Percentiles rank a stretch among this genome's conserved stretches.
These are phyloP conservation scores for Tyto alba DNA, from an alignment of 2,113 vertebrate genomes.

Conservation along the genomic window DNA sequence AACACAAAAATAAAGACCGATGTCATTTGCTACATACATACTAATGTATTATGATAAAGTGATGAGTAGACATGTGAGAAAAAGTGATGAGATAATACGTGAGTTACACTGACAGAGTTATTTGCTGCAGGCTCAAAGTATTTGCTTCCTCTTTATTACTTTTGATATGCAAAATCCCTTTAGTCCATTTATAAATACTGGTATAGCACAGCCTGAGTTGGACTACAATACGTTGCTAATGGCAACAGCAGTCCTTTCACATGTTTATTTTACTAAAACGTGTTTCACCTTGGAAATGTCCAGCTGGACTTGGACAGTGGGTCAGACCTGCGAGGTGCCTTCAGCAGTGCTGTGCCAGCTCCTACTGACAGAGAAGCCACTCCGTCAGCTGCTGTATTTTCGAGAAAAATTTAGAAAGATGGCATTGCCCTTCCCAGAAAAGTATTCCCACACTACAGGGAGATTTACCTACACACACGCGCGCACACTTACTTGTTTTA, in stretches of 20 bases:
- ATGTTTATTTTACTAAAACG: not conserved
- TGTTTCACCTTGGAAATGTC: not conserved
- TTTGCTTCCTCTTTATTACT: not conserved
- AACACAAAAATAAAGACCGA: not conserved
- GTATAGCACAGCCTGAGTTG: not conserved
- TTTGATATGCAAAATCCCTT: not conserved
- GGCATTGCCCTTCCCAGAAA: not conserved
- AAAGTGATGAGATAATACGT: not conserved
- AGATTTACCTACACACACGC: not conserved
- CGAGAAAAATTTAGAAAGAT: not conserved
- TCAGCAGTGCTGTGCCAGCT: not conserved
- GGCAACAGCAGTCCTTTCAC: not conserved
- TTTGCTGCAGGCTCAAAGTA: not conserved
- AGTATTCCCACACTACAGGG: not conserved
- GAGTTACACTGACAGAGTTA: not conserved
- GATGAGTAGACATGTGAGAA: not conserved
- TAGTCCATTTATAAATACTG: not conserved
- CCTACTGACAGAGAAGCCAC: not conserved
- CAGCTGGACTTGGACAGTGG: not conserved
- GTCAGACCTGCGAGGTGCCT: not conserved
- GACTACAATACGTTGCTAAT: not conserved
- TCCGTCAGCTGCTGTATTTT: not conserved
- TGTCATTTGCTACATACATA: not conserved
- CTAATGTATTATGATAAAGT: not conserved
- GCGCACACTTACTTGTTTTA: not conserved